Evolutionary conservation across 1,140 invertebrate genomes (phyloP).

Genomic region (Brachionus rubens): DNA sequence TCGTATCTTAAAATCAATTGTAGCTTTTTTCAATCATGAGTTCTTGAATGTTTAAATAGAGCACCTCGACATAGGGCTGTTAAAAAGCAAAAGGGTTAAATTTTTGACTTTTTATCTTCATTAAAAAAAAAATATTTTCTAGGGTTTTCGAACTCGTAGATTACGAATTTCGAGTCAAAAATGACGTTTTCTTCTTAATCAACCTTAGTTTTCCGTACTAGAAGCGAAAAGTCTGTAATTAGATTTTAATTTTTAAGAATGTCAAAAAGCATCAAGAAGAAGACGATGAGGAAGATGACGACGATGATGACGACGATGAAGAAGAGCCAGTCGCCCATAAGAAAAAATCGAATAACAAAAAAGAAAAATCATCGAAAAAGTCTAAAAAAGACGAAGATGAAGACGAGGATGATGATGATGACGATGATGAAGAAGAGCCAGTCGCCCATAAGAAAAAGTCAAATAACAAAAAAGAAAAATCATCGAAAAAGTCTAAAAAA

Average conservation of each 20-base stretch:
- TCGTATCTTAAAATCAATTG: too few species aligned
- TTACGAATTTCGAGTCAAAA: too few species aligned
- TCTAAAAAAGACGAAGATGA: not conserved
- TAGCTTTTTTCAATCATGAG: too few species aligned
- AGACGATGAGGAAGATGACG: slow-evolving; percentile 49
- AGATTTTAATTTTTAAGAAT: too few species aligned
- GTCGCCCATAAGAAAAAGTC: not conserved
- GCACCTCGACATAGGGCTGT: too few species aligned
- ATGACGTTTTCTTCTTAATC: too few species aligned
- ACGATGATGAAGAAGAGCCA: slow-evolving; percentile 13
- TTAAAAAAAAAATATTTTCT: not conserved
- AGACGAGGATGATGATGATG: not conserved
- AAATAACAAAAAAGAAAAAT: not conserved
- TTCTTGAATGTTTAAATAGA: too few species aligned
- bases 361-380: not conserved
- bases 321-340: not conserved
- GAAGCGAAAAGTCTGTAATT: too few species aligned
- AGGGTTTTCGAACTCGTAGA: too few species aligned
- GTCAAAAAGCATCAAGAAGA: slow-evolving; percentile 50
- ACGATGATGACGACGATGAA: slow-evolving; percentile 3
- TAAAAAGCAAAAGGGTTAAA: too few species aligned
- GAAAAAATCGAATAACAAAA: slow-evolving; percentile 47
- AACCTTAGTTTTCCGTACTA: too few species aligned
- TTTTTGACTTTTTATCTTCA: too few species aligned
- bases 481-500: not conserved